A percentile compares a stretch with the other conserved stretches of the same genome.
Conservation (phyloP, 2,888 invertebrate species). For the Busseola fusca region DNA sequence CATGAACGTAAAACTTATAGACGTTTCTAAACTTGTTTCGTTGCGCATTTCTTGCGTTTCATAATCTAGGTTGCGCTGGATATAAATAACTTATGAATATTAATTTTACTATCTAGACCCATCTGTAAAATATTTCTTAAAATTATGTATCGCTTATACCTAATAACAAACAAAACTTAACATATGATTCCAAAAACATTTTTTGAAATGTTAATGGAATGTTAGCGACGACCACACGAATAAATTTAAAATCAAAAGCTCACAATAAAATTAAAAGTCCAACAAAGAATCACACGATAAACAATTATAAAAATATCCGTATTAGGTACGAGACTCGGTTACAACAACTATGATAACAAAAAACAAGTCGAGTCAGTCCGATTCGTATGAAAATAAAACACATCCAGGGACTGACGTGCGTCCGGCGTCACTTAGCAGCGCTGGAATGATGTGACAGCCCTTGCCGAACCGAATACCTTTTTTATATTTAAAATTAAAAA, state of each 20-base stretch:
- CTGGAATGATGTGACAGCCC: slow-evolving; percentile 89
- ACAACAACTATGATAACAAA: slow-evolving; percentile 86
- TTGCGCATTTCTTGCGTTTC: slow-evolving; percentile 52
- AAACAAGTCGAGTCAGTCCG: slow-evolving; percentile 83
- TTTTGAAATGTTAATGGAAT: slow-evolving; percentile 44
- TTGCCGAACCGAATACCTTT: slow-evolving; percentile 87
- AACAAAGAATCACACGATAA: slow-evolving; percentile 64
- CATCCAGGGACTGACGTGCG: slow-evolving; percentile 86
- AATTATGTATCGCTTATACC: slow-evolving; percentile 29
- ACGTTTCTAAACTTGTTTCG: slow-evolving; percentile 47
- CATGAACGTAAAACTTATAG: slow-evolving; percentile 32
- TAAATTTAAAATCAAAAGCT: slow-evolving; percentile 39
- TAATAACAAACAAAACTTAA: slow-evolving; percentile 39
- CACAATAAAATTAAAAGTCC: slow-evolving; percentile 59
- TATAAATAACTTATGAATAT: slow-evolving; percentile 56
- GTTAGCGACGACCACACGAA: slow-evolving; percentile 37
- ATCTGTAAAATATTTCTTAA: slow-evolving; percentile 49
- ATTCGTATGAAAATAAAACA: slow-evolving; percentile 88
- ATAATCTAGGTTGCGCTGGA: slow-evolving; percentile 47
- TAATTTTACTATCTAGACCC: slow-evolving; percentile 45
- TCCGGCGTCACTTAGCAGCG: slow-evolving; percentile 89
- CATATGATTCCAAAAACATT: slow-evolving; percentile 32
- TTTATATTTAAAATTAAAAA: slow-evolving; percentile 85
- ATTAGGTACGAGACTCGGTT: slow-evolving; percentile 79
- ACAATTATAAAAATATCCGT: slow-evolving; percentile 78